phyloP scores from a whole-genome alignment of 1,140 invertebrate species.

The Drosophila sechellia region DNA sequence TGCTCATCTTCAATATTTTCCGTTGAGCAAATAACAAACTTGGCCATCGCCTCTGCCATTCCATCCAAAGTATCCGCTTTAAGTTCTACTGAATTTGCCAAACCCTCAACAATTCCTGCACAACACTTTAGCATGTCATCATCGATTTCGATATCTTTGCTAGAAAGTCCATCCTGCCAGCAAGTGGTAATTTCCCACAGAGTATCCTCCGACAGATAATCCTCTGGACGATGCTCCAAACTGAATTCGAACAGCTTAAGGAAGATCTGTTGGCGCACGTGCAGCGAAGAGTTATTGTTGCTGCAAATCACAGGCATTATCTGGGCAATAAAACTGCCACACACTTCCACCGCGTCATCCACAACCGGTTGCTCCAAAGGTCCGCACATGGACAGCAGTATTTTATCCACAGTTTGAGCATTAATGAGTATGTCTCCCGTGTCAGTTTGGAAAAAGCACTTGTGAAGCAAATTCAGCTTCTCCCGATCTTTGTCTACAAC shows the following conservation, averaged over 20 bases:
- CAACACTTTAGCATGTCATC: conserved; percentile 51
- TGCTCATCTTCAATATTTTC: conserved; percentile 70
- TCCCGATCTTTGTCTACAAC: conserved; percentile 83
- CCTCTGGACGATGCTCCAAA: conserved; percentile 65
- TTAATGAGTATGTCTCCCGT: conserved; percentile 85
- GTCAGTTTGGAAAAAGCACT: conserved; percentile 84
- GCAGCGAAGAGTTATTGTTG: conserved; percentile 71
- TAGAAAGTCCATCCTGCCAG: conserved; percentile 86
- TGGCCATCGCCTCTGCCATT: conserved; percentile 77
- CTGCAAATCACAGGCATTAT: conserved; percentile 85
- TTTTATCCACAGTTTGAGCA: conserved; percentile 84
- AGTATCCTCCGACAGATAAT: conserved; percentile 85
- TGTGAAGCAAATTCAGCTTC: conserved; percentile 84
- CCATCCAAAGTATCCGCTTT: conserved; percentile 55
- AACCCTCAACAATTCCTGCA: conserved; percentile 55
- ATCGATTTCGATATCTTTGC: conserved; percentile 73
- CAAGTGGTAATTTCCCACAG: conserved; percentile 86
- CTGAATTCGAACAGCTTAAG: conserved; percentile 85
- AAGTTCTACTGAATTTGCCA: conserved; percentile 27
- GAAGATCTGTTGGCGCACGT: conserved; percentile 81
- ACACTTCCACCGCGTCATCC: conserved; percentile 84
- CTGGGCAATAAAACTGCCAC: conserved; percentile 85
- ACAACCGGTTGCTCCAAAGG: conserved; percentile 67
- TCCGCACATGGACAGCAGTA: conserved; percentile 84
- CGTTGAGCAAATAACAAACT: conserved; percentile 74